Evolutionary conservation across 2,113 vertebrate species (phyloP).

Genomic region (Archocentrus centrarchus): DNA sequence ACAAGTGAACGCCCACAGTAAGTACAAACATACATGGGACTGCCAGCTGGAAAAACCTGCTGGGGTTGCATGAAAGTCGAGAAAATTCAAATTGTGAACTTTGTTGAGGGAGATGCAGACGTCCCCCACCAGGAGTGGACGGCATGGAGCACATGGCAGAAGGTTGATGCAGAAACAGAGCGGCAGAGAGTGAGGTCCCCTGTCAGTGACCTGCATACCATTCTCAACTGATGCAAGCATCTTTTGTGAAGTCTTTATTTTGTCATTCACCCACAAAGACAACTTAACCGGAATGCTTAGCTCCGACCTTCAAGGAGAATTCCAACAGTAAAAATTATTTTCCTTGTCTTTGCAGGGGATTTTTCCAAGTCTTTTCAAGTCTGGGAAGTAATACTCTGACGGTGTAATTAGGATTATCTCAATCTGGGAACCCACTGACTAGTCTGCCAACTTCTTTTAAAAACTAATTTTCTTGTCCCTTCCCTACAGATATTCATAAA

Average conservation of each 20-base stretch:
- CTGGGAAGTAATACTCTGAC: background rate
- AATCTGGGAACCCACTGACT: background rate
- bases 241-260: background rate
- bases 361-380: too few relatives aligned
- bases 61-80: constrained; percentile 19
- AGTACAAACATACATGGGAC: constrained; percentile 8
- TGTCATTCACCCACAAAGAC: background rate
- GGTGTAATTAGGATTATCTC: background rate
- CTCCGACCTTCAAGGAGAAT: background rate
- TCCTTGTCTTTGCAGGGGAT: too few relatives aligned
- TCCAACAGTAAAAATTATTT: background rate
- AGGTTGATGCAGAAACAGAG: background rate
- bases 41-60: constrained; percentile 27
- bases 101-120: background rate
- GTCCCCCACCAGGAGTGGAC: background rate
- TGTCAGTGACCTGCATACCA: background rate
- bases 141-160: background rate
- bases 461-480: background rate
- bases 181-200: background rate
- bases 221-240: background rate
- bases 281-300: background rate
- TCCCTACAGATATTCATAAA: background rate
- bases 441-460: background rate
- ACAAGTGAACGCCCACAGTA: constrained; percentile 6
- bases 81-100: background rate